Evolutionary conservation across 2,797 vertebrate species (phyloP), one percentile per base, ranked within the genome.

Genomic region (Gila robusta): DNA sequence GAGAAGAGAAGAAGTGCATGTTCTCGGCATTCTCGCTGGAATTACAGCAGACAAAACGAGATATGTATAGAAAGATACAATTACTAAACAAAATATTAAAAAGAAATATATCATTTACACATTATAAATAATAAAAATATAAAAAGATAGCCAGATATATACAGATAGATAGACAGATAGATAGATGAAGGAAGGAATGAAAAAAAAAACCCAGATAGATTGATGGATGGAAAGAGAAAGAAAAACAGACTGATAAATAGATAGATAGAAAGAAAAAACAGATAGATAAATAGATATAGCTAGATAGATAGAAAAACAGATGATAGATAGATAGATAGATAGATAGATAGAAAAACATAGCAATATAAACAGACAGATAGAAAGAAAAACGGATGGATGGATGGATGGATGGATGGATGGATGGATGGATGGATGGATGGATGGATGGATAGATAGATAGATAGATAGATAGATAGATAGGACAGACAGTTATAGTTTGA

Each of bases 1-100:
- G 93, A 79, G 98, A 96, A 19, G 98, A 99, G 90, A 99, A 99
- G 88, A 95, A 98, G 92, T 99, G 97, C 98, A 99, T 99, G 94
- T 98, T 98, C 91, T 99, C 98, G 0, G 98, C 97, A 11, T 98
- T 96, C 79, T 98, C 98, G 92, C 98, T 99, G 85, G 1, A 81
- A 49, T 56, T 37, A 84, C 23, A 54, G 35, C 14, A 37, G 71
- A 35, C 73, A 6, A 78, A 1, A 10, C 16, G 4, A 69, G 35
- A 21, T 44, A 11, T 11, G 10, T 37, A 52, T 4, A 39, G 26
- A 69, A n/a, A 39, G 32, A 35, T 23, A n/a, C 4, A 26, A 23
- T 54, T 81, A 52, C 19, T 4, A 16, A 44, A 69, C 9, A 66
- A 14, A 73, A 19, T 23, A 73, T 19, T 26, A 9, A 37, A 49